phyloP scores from a whole-genome alignment of 2,797 vertebrate genomes.

The Siniperca scherzeri region DNA sequence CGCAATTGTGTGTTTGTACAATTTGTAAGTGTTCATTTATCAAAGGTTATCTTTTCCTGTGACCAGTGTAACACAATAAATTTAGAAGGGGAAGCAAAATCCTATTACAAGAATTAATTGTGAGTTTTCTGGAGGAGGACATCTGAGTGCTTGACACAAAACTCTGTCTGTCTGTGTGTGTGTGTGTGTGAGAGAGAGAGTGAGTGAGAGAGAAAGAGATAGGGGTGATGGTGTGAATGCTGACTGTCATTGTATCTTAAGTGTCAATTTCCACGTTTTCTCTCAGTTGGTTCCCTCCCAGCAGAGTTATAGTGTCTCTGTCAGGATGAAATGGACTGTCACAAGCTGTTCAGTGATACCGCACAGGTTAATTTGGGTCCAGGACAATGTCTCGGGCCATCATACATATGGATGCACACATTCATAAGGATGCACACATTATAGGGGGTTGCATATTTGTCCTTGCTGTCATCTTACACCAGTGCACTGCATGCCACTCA shows the following conservation, averaged over 20 bases:
- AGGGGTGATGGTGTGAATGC: conserved; percentile 47
- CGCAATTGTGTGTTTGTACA: conserved; percentile 31
- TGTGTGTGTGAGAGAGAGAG: neutral
- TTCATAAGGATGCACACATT: conserved; percentile 35
- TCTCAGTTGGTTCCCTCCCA: conserved; percentile 71
- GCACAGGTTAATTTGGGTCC: conserved; percentile 74
- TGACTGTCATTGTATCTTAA: conserved; percentile 68
- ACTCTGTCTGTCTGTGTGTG: neutral
- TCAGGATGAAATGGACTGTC: conserved; percentile 74
- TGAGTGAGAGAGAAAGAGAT: conserved; percentile 33
- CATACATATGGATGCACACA: conserved; percentile 42
- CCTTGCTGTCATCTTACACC: conserved; percentile 29
- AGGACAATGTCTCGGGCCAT: conserved; percentile 59
- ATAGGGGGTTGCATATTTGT: conserved; percentile 29
- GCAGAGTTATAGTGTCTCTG: conserved; percentile 67
- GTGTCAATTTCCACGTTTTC: conserved; percentile 80
- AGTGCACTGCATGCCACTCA: conserved; percentile 1
- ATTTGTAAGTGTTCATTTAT: conserved; percentile 52
- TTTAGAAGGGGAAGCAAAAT: conserved; percentile 25
- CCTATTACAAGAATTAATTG: conserved; percentile 51
- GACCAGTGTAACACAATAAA: conserved; percentile 42
- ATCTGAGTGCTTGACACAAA: conserved; percentile 23
- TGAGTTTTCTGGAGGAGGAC: conserved; percentile 38
- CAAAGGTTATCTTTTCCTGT: conserved; percentile 63
- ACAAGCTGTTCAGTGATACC: conserved; percentile 64